A percentile compares a stretch with the other conserved stretches of the same genome.
phyloP scores from a whole-genome alignment of 2,113 vertebrate species.

The Budorcas taxicolor region DNA sequence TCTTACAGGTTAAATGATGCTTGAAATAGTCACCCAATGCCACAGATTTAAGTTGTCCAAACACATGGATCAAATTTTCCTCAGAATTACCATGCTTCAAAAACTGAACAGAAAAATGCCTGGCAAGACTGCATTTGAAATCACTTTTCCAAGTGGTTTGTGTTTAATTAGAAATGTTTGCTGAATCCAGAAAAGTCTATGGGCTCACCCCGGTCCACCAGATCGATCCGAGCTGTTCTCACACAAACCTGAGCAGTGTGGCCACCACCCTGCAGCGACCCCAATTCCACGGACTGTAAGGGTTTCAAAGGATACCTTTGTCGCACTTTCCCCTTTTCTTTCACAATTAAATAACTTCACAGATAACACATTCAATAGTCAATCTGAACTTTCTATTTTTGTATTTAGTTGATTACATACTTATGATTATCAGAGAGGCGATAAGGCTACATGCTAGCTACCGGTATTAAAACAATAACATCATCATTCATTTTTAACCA shows the following conservation, averaged over 20 bases:
- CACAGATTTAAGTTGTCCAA: background rate
- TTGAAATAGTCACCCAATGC: background rate
- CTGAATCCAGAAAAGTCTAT: background rate
- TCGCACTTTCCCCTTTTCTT: fast-evolving
- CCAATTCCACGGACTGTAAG: fast-evolving
- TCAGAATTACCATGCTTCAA: background rate
- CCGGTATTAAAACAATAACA: background rate
- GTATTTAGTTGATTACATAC: background rate
- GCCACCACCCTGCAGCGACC: fast-evolving
- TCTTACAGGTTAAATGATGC: background rate
- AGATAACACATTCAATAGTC: background rate
- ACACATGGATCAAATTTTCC: constrained; percentile 9
- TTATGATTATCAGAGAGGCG: background rate
- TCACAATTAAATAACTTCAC: background rate
- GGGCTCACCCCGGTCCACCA: background rate
- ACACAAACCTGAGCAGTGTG: fast-evolving
- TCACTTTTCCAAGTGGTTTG: background rate
- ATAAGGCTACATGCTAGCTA: background rate
- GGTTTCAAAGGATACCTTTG: fast-evolving
- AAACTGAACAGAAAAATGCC: background rate
- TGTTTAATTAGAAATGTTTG: constrained; percentile 11
- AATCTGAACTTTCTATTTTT: background rate
- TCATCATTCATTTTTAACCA: background rate
- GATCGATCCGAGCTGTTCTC: too few relatives aligned
- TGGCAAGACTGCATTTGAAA: background rate